Evolutionary conservation across 2,888 invertebrate species (phyloP).

Genomic region (Craniophora ligustri): DNA sequence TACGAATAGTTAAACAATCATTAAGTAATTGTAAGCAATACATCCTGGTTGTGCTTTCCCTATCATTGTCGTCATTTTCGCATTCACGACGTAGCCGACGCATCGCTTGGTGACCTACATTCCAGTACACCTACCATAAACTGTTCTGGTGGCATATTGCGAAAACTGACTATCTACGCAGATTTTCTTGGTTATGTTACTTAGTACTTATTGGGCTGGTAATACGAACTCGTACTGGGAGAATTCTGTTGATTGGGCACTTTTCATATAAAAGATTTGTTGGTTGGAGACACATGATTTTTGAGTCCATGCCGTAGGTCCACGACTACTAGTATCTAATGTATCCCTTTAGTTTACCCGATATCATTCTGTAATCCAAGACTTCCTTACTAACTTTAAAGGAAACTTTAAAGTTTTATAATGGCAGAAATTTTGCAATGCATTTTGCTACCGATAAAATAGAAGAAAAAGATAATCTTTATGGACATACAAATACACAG

Average conservation of each 20-base stretch:
- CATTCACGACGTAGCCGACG: conserved; percentile 54
- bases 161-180: conserved; percentile 42
- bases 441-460: too few species aligned
- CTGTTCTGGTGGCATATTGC: conserved; percentile 46
- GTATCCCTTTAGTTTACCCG: too few species aligned
- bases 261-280: neutral
- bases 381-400: too few species aligned
- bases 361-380: too few species aligned
- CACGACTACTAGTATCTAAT: too few species aligned
- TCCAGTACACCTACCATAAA: conserved; percentile 54
- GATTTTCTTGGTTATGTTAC: conserved; percentile 31
- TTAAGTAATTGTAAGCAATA: conserved; percentile 47
- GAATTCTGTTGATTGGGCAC: neutral
- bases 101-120: conserved; percentile 57
- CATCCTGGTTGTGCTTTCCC: conserved; percentile 61
- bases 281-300: too few species aligned
- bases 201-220: conserved; percentile 12
- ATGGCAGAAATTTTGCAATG: too few species aligned
- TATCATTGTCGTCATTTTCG: conserved; percentile 56
- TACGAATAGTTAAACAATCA: conserved; percentile 38
- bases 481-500: too few species aligned
- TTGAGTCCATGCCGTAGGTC: too few species aligned
- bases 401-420: too few species aligned
- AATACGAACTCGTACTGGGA: neutral
- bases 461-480: too few species aligned